Evolutionary conservation across 2,888 invertebrate genomes (phyloP), one percentile per base, ranked within the genome.

Genomic region (Calliphora vomitoria): DNA sequence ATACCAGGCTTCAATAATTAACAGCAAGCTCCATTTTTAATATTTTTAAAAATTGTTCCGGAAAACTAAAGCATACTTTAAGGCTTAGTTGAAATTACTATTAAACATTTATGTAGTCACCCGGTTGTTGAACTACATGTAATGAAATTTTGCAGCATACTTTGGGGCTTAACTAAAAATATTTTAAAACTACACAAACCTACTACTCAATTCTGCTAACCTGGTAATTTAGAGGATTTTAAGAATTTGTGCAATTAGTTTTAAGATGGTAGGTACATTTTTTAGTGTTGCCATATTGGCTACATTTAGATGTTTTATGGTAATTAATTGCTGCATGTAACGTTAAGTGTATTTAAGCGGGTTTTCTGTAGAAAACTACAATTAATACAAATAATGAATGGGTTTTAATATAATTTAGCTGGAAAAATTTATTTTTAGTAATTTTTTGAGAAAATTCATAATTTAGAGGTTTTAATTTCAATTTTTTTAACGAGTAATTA

Each of bases 11-110:
- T 31, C 8, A 58, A 79, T 20, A 3, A 47, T 38, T 35, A n/a
- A 31, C 25, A 58, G 69, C 35, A 79, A 18, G 79, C 13, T 64
- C 18, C 11, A 64, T 38, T 68, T 68, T 44, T 18, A 5, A 13
- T 6, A 35, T 55, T 35, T 25, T 31, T 8, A 25, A 20, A 8
- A 35, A 38, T 62, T 35, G 4, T 41, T 8, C 6, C 11, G 3
- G 3, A 69, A 69, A 58, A 69, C 13, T 18, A 60, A 58, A 58
- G 58, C 79, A 68, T 79, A 58, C 79, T 44, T 79, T 47, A 15
- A 20, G 79, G 79, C 25, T 60, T 25, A 4, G 3, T 0, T 31
- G 25, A 62, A 47, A 66, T 25, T 5, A 20, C 38, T 31, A 4
- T 41, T 44, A 8, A 41, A 13, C 3, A 10, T 44, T 44, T 35